A percentile compares a stretch with the other conserved stretches of the same genome.
phyloP scores from a whole-genome alignment of 2,113 vertebrate species.

The Melanotaenia duboulayi region DNA sequence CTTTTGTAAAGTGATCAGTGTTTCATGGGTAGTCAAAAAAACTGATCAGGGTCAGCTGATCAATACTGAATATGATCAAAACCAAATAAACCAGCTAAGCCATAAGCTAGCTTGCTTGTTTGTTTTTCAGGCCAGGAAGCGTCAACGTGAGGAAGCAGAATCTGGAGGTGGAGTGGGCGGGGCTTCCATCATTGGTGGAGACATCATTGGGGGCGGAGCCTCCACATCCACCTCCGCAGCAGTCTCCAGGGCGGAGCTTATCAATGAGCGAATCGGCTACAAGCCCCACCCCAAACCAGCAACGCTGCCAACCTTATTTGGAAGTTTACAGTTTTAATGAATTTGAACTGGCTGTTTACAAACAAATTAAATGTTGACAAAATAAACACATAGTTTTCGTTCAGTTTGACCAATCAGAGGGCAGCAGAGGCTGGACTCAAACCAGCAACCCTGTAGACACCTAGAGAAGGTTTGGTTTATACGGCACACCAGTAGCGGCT shows the following conservation, averaged over 20 bases:
- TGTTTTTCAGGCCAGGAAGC: constrained; percentile 86
- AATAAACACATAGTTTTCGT: neutral
- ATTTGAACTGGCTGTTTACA: neutral
- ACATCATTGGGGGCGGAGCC: constrained; percentile 80
- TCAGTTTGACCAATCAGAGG: neutral
- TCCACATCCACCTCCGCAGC: constrained; percentile 70
- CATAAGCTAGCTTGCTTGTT: neutral
- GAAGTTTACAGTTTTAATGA: constrained; percentile 87
- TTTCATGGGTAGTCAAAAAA: too few species aligned
- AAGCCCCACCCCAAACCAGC: constrained; percentile 93
- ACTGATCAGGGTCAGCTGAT: neutral
- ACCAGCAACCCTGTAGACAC: too few species aligned
- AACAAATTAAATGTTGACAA: too few species aligned
- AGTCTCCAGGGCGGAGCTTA: constrained; percentile 89
- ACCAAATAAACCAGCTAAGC: too few species aligned
- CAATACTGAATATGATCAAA: too few species aligned
- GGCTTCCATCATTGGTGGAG: constrained; percentile 82
- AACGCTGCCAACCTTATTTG: constrained; percentile 90
- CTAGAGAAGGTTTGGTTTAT: too few species aligned
- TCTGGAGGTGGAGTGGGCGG: constrained; percentile 77
- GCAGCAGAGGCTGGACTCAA: too few species aligned
- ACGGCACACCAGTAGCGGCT: too few species aligned
- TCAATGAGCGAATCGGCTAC: constrained; percentile 95
- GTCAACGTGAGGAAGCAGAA: constrained; percentile 92
- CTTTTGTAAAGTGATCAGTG: neutral